Evolutionary conservation across 2,888 invertebrate genomes (phyloP).

Genomic region (Galerucella nymphaeae): DNA sequence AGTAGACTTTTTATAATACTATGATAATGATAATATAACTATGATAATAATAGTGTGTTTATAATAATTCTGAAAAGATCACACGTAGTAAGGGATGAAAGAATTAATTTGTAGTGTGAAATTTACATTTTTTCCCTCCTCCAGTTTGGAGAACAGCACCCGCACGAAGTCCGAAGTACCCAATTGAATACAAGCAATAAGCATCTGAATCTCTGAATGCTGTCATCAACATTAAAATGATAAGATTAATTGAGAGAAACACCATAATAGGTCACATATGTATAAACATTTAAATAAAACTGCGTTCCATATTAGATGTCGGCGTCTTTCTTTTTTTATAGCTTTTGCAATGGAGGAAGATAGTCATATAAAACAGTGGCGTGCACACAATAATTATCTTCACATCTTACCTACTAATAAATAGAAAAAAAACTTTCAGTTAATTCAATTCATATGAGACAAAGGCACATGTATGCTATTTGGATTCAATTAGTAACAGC

Average conservation of each 20-base stretch:
- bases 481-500: too few relatives aligned
- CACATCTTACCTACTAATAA: neutral
- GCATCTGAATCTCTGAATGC: constrained; percentile 43
- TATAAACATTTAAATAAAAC: constrained; percentile 42
- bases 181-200: constrained; percentile 28
- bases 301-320: constrained; percentile 38
- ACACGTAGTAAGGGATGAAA: too few relatives aligned
- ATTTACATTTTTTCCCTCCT: too few relatives aligned
- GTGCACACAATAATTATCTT: neutral
- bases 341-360: constrained; percentile 25
- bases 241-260: constrained; percentile 43
- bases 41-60: too few relatives aligned
- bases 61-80: too few relatives aligned
- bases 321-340: constrained; percentile 27
- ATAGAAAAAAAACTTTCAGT: neutral
- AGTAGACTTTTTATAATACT: too few relatives aligned
- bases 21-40: too few relatives aligned
- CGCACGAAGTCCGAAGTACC: neutral
- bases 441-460: neutral
- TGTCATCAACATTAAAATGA: constrained; percentile 35
- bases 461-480: too few relatives aligned
- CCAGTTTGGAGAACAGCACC: neutral
- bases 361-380: constrained; percentile 28
- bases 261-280: constrained; percentile 49
- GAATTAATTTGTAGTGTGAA: too few relatives aligned